phyloP scores from a whole-genome alignment of 2,888 invertebrate species.

The Macrosiphum euphorbiae region DNA sequence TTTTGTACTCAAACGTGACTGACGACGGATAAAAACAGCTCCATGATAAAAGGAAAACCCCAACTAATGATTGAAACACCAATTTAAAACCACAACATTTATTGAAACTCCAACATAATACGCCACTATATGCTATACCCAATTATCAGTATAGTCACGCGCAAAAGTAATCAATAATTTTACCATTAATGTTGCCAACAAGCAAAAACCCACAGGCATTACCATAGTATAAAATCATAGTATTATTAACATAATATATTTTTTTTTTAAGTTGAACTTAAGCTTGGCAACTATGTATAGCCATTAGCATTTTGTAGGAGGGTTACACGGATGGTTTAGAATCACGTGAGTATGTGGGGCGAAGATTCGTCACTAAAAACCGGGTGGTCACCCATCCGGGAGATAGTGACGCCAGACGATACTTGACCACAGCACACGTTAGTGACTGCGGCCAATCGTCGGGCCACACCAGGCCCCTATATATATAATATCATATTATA shows the following conservation, averaged over 20 bases:
- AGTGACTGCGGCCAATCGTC: no score
- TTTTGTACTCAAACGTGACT: conserved; percentile 19
- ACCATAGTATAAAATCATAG: background rate
- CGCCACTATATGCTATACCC: background rate
- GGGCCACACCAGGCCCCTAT: no score
- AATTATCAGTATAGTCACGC: conserved; percentile 44
- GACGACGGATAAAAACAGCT: background rate
- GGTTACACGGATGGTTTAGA: no score
- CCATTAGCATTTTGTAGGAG: no score
- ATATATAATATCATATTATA: background rate
- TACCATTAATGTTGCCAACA: conserved; percentile 9
- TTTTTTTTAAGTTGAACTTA: no score
- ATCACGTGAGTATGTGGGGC: no score
- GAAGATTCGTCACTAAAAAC: no score
- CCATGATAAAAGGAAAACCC: background rate
- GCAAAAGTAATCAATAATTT: conserved; percentile 17
- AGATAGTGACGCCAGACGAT: no score
- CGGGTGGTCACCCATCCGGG: no score
- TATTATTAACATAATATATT: background rate
- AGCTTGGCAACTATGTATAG: no score
- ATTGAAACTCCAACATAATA: conserved; percentile 1
- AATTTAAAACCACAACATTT: conserved; percentile 22
- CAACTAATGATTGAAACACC: background rate
- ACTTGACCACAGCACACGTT: no score
- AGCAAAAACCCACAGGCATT: background rate